These are phyloP conservation scores for Vireo altiloquus DNA, from an alignment of 2,113 vertebrate species.

Conservation along the genomic window DNA sequence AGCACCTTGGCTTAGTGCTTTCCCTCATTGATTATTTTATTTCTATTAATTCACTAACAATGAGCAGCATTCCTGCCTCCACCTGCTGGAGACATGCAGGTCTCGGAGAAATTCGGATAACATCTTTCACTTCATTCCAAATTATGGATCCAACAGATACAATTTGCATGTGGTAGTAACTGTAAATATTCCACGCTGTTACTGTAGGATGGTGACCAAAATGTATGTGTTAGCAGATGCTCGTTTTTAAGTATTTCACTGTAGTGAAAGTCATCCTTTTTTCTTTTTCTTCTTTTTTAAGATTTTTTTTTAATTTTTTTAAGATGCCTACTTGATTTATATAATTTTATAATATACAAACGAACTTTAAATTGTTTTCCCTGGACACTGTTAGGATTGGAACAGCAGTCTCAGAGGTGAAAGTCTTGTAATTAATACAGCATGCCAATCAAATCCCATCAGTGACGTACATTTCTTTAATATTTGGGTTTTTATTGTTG, in stretches of 20 bases:
- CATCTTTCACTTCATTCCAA: neutral
- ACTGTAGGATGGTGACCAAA: neutral
- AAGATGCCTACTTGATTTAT: neutral
- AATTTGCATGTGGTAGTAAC: neutral
- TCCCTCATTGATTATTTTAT: neutral
- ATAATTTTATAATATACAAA: constrained; percentile 45
- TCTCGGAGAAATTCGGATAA: neutral
- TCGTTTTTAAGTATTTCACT: neutral
- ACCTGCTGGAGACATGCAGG: constrained; percentile 24
- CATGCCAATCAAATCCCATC: constrained; percentile 51
- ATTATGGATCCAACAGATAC: neutral
- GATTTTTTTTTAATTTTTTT: neutral
- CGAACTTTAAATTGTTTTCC: constrained; percentile 24
- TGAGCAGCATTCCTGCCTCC: neutral
- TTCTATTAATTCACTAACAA: neutral
- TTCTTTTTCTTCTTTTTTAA: too few relatives aligned
- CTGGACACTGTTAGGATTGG: constrained; percentile 17
- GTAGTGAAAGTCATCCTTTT: neutral
- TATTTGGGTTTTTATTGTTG: constrained; percentile 39
- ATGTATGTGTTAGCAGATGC: neutral
- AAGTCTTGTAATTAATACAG: constrained; percentile 60
- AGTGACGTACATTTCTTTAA: constrained; percentile 30
- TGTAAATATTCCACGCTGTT: neutral
- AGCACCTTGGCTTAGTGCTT: neutral
- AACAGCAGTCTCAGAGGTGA: constrained; percentile 40